Evolutionary conservation across 1,140 invertebrate species (phyloP).

Genomic region (Frieseomelitta varia): DNA sequence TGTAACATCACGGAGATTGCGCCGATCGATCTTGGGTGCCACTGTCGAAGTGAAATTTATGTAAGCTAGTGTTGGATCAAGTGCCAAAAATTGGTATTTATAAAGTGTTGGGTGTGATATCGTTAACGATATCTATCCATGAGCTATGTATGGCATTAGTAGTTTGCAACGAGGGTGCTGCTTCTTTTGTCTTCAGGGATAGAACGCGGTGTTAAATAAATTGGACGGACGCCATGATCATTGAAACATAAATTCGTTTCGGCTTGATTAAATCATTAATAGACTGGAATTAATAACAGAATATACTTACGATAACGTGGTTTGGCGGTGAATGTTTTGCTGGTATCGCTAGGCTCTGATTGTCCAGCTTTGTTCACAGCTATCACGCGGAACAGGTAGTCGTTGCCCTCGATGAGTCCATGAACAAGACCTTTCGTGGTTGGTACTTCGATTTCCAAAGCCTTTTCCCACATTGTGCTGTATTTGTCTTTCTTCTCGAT

Average conservation of each 20-base stretch:
- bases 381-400: constrained; percentile 99
- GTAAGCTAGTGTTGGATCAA: not conserved
- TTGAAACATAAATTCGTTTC: not conserved
- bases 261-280: not conserved
- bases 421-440: constrained; percentile 89
- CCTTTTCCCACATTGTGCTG: constrained; percentile 95
- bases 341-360: constrained; percentile 93
- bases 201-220: not conserved
- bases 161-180: not conserved
- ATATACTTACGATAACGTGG: constrained; percentile 89
- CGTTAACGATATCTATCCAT: too few relatives aligned
- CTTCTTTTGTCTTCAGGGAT: constrained; percentile 34
- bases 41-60: constrained; percentile 82
- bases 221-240: not conserved
- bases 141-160: not conserved
- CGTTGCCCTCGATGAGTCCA: constrained; percentile 97
- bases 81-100: constrained; percentile 51
- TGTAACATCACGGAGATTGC: constrained; percentile 93
- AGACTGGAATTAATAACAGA: not conserved
- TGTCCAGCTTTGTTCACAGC: constrained; percentile 97
- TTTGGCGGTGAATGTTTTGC: constrained; percentile 95
- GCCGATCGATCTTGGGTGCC: constrained; percentile 97
- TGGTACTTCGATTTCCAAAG: constrained; percentile 89
- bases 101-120: not conserved
- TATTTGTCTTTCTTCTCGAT: constrained; percentile 99